Base-by-base conservation (phyloP, 2,888 invertebrate species). In the Dendrolimus pini region DNA sequence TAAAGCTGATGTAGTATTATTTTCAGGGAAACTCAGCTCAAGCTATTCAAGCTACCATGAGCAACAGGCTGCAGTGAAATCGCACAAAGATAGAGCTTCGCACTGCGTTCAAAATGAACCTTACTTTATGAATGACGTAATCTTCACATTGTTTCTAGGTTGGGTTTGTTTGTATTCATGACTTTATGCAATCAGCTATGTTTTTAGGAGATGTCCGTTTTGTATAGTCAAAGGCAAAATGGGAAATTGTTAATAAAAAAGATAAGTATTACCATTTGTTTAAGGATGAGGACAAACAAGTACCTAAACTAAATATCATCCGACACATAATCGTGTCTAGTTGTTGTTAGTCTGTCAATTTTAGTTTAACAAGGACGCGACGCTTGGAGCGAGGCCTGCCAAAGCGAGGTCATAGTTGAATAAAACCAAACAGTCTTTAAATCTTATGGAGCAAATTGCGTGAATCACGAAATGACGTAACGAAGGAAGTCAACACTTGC, bases 401-500 rank as follows among this genome's bases (percentile, higher is more conserved):
- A 70, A 61, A 60, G 64, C 75, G 78, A 85, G 84, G 83, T 82
- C 78, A 68, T 62, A 75, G 73, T 73, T 76, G 70, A 77, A 72
- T 70, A 63, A 62, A 67, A 71, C 71, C 74, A 72, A 81, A 76
- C 72, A 66, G 68, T 73, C 74, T 75, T 68, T 69, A 71, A 72
- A 71, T 74, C 72, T 80, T 76, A 74, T 71, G 69, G 69, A 78
- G 71, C 70, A 78, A 68, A 75, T 72, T 73, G 77, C 69, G 76
- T 87, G 86, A 88, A 78, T 89, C 88, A 86, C 77, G 74, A 65
- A 74, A 76, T 89, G 89, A 88, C 83, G 89, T 81, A 84, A 88
- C 77, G 73, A 71, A 87, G 89, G 89, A 90, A 89, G 85, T 82
- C 69, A 74, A 80, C 83, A 86, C 82, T 88, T 87, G 80, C 64